These are phyloP conservation scores for Aegithalos caudatus DNA, from an alignment of 2,113 vertebrate genomes.

Conservation along the genomic window DNA sequence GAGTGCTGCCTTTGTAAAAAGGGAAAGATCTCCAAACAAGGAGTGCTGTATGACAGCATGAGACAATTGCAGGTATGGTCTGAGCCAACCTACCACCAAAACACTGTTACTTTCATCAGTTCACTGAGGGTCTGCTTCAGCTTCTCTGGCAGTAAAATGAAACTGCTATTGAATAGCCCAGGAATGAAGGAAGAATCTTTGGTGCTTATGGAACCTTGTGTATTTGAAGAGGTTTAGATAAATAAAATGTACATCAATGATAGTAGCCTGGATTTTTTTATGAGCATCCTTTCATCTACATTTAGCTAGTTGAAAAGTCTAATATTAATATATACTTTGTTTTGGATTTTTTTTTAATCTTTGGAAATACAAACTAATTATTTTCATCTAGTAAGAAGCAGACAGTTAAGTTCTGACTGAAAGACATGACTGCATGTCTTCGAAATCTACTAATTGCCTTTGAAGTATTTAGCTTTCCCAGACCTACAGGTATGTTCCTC, in stretches of 20 bases:
- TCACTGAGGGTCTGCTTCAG: not conserved
- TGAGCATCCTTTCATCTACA: not conserved
- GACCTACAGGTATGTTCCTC: not conserved
- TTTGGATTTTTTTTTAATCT: not conserved
- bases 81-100: not conserved
- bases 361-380: not conserved
- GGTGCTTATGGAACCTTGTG: not conserved
- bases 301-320: not conserved
- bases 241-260: not conserved
- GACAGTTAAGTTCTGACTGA: not conserved
- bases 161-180: not conserved
- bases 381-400: not conserved
- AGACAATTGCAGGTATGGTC: not conserved
- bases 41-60: not conserved
- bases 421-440: not conserved
- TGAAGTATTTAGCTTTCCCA: not conserved
- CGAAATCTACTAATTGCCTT: slow-evolving; percentile 1
- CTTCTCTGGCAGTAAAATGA: not conserved
- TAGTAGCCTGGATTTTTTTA: not conserved
- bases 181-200: not conserved
- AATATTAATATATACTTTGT: not conserved
- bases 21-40: not conserved
- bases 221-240: not conserved
- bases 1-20: not conserved
- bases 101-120: not conserved